Evolutionary conservation across 1,140 invertebrate species (phyloP), one percentile per base, ranked within the genome.

Genomic region (Drosophila nigrodunni): DNA sequence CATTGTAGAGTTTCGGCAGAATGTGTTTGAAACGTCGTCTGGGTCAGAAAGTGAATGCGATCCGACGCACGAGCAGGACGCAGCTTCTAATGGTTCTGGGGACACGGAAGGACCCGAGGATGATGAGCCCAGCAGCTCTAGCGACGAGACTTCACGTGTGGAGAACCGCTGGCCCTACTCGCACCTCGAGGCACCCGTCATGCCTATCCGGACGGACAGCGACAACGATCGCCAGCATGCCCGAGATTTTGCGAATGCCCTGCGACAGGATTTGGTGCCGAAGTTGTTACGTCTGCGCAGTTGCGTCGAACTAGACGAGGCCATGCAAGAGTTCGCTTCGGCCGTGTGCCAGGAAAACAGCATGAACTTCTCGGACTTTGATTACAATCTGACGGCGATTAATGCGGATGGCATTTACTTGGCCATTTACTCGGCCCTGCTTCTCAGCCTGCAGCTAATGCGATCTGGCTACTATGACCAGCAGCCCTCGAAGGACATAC

Each of bases 351-450:
- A 98, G 94, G 96, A 97, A 95, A 95, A 95, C 93, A 58, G 93
- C 93, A 86, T 90, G 79, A 93, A 86, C 35, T 91, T 83, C 52
- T 92, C 87, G 9, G 91, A 92, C 39, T 92, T 50, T 92, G 94
- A 93, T 93, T 94, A 66, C 94, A 94, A 69, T 93, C 93, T 95
- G 3, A 97, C 96, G 21, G 97, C 98, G 49, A 96, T 98, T 93
- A 99, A 99, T 93, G 97, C 97, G 18, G 98, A 99, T 94, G 97
- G 97, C 54, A 97, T 99, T 54, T 99, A 99, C 92, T 93, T 98
- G 58, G 96, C 97, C 1, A 97, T 97, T 0, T 98, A 98, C 88
- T 95, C 96, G 2, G 96, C 96, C 1, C 93, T 99, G 15, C 92
- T 97, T 39, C 93, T 99, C 0, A 98, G 97, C 91, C 92, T 98